phyloP scores from a whole-genome alignment of 2,888 invertebrate species.

The Aleiodes leptofemur region DNA sequence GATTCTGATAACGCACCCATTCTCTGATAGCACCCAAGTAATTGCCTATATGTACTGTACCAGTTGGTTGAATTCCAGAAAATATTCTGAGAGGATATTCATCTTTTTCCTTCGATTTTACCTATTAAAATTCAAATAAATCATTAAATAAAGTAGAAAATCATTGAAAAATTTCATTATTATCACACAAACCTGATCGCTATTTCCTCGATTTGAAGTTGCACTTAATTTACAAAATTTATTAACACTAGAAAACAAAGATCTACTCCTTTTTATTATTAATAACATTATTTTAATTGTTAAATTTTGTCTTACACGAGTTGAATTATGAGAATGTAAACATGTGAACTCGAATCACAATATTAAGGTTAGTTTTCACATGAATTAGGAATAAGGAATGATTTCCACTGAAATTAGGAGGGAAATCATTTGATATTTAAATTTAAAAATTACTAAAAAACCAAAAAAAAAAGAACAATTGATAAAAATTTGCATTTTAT shows the following conservation, averaged over 20 bases:
- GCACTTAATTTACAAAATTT: background rate
- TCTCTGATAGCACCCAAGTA: conserved; percentile 94
- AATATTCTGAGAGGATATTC: conserved; percentile 82
- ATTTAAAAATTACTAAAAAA: too few relatives aligned
- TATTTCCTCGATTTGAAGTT: background rate
- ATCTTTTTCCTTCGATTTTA: background rate
- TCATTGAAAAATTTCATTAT: background rate
- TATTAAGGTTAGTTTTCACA: too few relatives aligned
- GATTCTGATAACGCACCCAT: conserved; percentile 89
- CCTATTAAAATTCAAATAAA: background rate
- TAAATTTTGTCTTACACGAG: too few relatives aligned
- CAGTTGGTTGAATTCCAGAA: conserved; percentile 98
- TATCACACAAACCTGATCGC: background rate
- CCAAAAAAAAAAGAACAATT: too few relatives aligned
- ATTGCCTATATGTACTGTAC: conserved; percentile 95
- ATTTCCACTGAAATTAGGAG: too few relatives aligned
- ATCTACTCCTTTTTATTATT: conserved; percentile 13
- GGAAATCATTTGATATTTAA: too few relatives aligned
- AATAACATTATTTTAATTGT: conserved; percentile 4
- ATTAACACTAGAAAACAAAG: background rate
- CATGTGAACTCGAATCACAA: too few relatives aligned
- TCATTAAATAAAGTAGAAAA: background rate
- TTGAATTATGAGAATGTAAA: too few relatives aligned
- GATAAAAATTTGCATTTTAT: too few relatives aligned
- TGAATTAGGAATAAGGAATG: too few relatives aligned